Evolutionary conservation across 64 coral and sea anemone species (phyloP), one percentile per base, ranked within the genome.

Genomic region (Astreopora myriophthalma): DNA sequence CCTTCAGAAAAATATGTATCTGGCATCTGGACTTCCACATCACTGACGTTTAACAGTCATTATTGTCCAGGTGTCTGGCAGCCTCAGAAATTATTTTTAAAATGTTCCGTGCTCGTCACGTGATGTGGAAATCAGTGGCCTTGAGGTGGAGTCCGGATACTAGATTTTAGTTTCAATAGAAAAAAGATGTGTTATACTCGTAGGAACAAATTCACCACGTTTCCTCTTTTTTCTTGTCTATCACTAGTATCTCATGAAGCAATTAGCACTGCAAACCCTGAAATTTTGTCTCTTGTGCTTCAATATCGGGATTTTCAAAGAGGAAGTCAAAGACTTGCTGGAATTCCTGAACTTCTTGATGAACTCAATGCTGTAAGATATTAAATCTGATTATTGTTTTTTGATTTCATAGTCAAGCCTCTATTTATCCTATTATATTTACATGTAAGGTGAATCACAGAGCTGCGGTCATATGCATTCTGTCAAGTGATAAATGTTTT

Each of bases 281-380:
- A 98, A 83, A 93, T 98, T 13, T 76, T 92, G 32, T 98, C 93
- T 22, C 86, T 95, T 13, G 86, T 93, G 20, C 62, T 99, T 70
- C 89, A 89, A 60, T 65, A 98, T 77, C 82, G 96, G 29, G 96
- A 98, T 72, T 98, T 95, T 69, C 96, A 98, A 75, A 73, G 96
- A 75, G 96, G 93, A 34, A 98, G 86, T 92, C 96, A 95, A 86
- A 79, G 96, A 6, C 96, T 98, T 85, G 96, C 90, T 80, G 96
- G 96, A 17, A 98, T 98, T 34, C 96, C 96, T 67, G 96, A 98
- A 46, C 55, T 98, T 10, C 71, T 98, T 38, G 96, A 98, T 14
- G 96, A 98, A 80, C 71, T 98, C 74, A 89, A 96, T 46, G 92
- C 86, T 84, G 94, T 99, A 96, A 88, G 97, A 58, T 22, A 24